Percentiles rank a stretch among this genome's conserved stretches.
Conservation (phyloP, 2,113 vertebrate genomes). For the Oncorhynchus kisutch region DNA sequence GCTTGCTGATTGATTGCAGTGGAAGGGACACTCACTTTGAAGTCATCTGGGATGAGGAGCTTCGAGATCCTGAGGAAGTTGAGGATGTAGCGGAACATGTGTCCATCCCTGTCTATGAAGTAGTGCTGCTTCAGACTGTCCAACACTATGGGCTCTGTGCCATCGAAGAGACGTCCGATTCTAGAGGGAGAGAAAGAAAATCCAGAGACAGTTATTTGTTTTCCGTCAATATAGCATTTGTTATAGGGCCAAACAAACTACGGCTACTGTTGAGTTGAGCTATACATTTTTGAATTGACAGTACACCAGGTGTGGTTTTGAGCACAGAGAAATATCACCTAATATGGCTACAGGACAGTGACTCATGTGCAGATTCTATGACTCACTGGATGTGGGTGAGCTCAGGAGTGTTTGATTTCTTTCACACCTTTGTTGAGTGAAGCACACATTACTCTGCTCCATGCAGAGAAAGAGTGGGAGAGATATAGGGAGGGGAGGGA, state of each 20-base stretch:
- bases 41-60: constrained; percentile 98
- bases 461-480: background rate
- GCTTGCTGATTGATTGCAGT: constrained; percentile 59
- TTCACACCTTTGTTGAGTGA: constrained; percentile 39
- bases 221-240: background rate
- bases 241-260: background rate
- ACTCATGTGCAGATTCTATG: constrained; percentile 6
- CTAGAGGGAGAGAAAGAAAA: constrained; percentile 57
- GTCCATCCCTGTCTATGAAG: constrained; percentile 98
- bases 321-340: background rate
- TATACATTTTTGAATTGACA: too few relatives aligned
- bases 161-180: constrained; percentile 97
- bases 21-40: constrained; percentile 86
- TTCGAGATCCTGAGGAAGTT: constrained; percentile 99
- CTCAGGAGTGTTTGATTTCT: constrained; percentile 21
- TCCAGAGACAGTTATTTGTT: background rate
- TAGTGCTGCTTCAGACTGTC: constrained; percentile 99
- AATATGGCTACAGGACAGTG: background rate
- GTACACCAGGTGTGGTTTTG: background rate
- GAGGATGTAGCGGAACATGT: constrained; percentile 99
- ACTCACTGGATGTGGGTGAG: constrained; percentile 19
- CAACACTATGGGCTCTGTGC: constrained; percentile 97
- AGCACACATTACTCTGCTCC: constrained; percentile 12
- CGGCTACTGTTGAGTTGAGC: background rate
- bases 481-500: background rate